Evolutionary conservation across 1,140 invertebrate species (phyloP).

Genomic region (Pseudomyrmex sp.): DNA sequence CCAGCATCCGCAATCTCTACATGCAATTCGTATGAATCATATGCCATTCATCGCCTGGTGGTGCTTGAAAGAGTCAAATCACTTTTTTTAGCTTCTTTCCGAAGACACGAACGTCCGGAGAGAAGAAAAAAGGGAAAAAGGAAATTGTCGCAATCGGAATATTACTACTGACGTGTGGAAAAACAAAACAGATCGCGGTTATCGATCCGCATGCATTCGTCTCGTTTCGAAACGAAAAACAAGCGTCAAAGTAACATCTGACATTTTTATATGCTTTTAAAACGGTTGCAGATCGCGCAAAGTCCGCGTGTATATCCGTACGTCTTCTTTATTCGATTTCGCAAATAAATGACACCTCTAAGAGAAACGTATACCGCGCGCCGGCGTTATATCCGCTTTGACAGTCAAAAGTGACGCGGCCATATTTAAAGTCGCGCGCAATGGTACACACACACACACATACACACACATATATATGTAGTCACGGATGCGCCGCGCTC

Average conservation of each 20-base stretch:
- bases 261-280: too few relatives aligned
- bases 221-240: too few relatives aligned
- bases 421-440: constrained; percentile 62
- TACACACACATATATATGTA: background rate
- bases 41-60: constrained; percentile 63
- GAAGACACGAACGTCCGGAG: background rate
- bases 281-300: too few relatives aligned
- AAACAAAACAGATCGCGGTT: background rate
- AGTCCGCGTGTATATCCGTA: background rate
- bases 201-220: background rate
- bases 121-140: background rate
- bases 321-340: constrained; percentile 41
- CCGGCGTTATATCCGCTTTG: constrained; percentile 49
- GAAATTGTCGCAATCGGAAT: constrained; percentile 2
- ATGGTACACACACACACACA: background rate
- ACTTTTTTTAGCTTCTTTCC: background rate
- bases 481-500: constrained; percentile 11
- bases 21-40: constrained; percentile 31
- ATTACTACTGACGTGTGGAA: background rate
- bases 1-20: constrained; percentile 67
- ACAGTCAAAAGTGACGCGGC: constrained; percentile 67
- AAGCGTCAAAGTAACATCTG: too few relatives aligned
- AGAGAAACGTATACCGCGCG: constrained; percentile 17
- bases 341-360: background rate
- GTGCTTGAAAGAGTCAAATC: constrained; percentile 70